These are phyloP conservation scores for Tridacna gigas DNA, from an alignment of 2,888 invertebrate genomes.

Conservation along the genomic window DNA sequence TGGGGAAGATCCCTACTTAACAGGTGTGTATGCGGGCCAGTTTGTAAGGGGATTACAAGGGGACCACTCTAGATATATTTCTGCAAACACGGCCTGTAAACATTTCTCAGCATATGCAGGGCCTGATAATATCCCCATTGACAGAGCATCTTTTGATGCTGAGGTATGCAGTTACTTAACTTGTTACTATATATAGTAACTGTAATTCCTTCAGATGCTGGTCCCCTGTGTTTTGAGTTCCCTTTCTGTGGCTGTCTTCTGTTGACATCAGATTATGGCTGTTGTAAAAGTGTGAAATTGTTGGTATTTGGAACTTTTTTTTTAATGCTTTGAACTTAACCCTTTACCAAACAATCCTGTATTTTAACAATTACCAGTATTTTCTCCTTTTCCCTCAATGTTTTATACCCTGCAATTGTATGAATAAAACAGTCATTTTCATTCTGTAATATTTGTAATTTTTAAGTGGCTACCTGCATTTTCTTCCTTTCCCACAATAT, in stretches of 20 bases:
- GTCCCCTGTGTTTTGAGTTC: not conserved
- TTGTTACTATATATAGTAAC: conserved; percentile 1
- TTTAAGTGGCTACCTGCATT: too few relatives aligned
- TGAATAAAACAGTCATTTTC: too few relatives aligned
- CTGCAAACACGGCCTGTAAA: conserved; percentile 83
- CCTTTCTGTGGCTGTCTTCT: too few relatives aligned
- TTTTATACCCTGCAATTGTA: not conserved
- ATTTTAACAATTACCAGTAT: not conserved
- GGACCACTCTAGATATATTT: conserved; percentile 76
- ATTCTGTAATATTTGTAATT: too few relatives aligned
- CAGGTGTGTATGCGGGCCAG: conserved; percentile 73
- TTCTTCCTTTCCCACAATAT: too few relatives aligned
- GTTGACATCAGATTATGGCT: too few relatives aligned
- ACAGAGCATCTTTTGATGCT: conserved; percentile 76
- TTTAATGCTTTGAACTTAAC: too few relatives aligned
- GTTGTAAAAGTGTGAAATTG: too few relatives aligned
- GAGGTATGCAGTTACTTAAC: conserved; percentile 60
- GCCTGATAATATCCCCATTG: conserved; percentile 81
- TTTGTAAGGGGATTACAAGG: conserved; percentile 83
- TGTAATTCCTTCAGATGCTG: not conserved
- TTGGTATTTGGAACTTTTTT: too few relatives aligned
- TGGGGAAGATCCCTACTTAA: conserved; percentile 83
- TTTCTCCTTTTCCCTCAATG: not conserved
- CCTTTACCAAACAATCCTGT: too few relatives aligned
- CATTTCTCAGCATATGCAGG: conserved; percentile 82